Conservation (phyloP, 1,140 invertebrate species). For the Pogonus chalceus region DNA sequence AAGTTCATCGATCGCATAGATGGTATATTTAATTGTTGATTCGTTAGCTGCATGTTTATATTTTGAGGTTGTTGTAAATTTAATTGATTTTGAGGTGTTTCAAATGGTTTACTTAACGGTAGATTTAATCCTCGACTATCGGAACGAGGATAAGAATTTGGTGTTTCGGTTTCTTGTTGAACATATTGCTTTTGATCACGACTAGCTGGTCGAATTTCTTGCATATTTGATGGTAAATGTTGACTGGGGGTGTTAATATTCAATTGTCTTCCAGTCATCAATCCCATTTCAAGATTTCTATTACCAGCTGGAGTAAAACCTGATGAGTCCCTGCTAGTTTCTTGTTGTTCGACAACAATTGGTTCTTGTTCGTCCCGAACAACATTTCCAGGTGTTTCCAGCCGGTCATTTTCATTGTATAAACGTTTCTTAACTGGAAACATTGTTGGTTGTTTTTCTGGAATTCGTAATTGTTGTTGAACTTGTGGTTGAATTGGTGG, state of each 20-base stretch:
- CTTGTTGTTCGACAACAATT: neutral
- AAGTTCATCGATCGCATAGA: neutral
- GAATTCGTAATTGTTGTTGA: conserved; percentile 4
- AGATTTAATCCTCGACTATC: neutral
- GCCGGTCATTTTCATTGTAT: conserved; percentile 39
- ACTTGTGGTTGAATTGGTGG: conserved; percentile 18
- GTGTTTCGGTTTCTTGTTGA: neutral
- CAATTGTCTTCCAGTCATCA: neutral
- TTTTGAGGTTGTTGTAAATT: neutral
- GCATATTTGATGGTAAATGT: neutral
- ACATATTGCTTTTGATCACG: neutral
- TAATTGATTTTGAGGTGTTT: neutral
- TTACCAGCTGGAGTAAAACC: neutral
- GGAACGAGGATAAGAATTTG: neutral
- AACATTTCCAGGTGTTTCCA: neutral
- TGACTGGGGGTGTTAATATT: neutral
- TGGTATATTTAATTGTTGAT: neutral
- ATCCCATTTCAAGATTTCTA: neutral
- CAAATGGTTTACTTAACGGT: neutral
- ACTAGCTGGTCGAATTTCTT: neutral
- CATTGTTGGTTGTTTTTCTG: conserved; percentile 17
- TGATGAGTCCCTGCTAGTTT: neutral
- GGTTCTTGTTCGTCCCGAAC: neutral
- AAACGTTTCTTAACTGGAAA: conserved; percentile 46
- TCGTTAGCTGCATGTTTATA: neutral